Conservation (phyloP, 1,140 invertebrate species). For the Rhyzopertha dominica region DNA sequence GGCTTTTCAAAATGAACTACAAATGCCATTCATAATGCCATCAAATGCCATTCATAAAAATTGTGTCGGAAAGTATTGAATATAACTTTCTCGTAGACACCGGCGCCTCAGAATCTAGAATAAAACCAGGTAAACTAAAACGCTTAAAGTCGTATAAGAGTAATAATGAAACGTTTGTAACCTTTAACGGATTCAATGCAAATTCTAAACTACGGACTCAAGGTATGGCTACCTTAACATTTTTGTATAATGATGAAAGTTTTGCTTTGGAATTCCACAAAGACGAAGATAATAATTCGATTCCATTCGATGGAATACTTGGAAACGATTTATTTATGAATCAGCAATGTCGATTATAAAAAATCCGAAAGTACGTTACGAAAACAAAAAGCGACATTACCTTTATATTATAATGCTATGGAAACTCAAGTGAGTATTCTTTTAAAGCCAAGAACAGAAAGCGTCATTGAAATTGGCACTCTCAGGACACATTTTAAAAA, state of each 20-base stretch:
- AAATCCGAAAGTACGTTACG: conserved; percentile 1
- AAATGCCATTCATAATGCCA: too few species aligned
- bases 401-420: too few species aligned
- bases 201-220: background rate
- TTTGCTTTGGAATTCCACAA: conserved; percentile 20
- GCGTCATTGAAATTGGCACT: conserved; percentile 14
- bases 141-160: conserved; percentile 2
- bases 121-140: conserved; percentile 17
- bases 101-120: conserved; percentile 14
- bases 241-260: conserved; percentile 2
- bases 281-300: conserved; percentile 4
- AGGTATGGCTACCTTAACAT: conserved; percentile 2
- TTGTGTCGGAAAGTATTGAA: conserved; percentile 1
- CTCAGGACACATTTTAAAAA: conserved; percentile 6
- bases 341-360: conserved; percentile 7
- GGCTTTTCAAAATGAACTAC: conserved; percentile 6
- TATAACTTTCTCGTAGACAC: conserved; percentile 22
- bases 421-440: too few species aligned
- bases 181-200: conserved; percentile 16
- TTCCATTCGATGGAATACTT: conserved; percentile 21
- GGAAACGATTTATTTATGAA: conserved; percentile 18
- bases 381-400: background rate
- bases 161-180: conserved; percentile 6
- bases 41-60: conserved; percentile 10
- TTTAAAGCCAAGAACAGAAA: conserved; percentile 11